Evolutionary conservation across 2,888 invertebrate genomes (phyloP), one percentile per base, ranked within the genome.

Genomic region (Megaustenia siamemsis): DNA sequence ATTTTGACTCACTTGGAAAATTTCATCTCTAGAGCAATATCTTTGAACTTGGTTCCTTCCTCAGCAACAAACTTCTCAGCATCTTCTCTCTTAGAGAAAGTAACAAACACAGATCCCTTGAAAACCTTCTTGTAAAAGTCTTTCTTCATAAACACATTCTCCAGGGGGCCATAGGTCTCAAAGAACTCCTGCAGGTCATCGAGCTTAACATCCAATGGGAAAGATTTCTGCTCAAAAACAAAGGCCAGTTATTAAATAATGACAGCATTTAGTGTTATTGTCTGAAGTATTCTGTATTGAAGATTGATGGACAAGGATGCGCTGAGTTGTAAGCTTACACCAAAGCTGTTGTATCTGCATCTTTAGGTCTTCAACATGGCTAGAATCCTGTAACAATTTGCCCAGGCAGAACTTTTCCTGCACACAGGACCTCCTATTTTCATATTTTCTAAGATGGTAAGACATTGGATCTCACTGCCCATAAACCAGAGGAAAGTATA

Each of bases 61-160:
- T 95, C 94, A 35, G 96, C 96, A 60, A 97, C 93, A 92, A 98
- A 97, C 86, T 96, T 96, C 90, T 97, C 96, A 3, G 97, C 97
- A 92, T 96, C 96, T 82, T 98, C 98, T 82, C 96, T 95, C 49
- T 96, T 96, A 90, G 96, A 96, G 94, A 98, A 99, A 8, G 97
- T 96, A 18, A 96, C 96, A 94, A 98, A 98, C 77, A 98, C 96
- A 1, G 99, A 99, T 78, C 99, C 99, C 95, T 99, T 90, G 56
- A 91, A 91, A 49, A 82, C 82, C 43, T 91, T 92, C 89, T 92
- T 93, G 21, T 88, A 88, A 40, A 91, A 90, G 18, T 88, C 88
- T 83, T 92, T 91, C 85, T 94, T 93, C 91, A 94, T 94, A 88
- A 92, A 95, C 21, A 97, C 94, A 90, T 96, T 96, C 78, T 96